These are phyloP conservation scores for Vandiemenella viatica DNA, from an alignment of 2,888 invertebrate genomes.

Conservation along the genomic window DNA sequence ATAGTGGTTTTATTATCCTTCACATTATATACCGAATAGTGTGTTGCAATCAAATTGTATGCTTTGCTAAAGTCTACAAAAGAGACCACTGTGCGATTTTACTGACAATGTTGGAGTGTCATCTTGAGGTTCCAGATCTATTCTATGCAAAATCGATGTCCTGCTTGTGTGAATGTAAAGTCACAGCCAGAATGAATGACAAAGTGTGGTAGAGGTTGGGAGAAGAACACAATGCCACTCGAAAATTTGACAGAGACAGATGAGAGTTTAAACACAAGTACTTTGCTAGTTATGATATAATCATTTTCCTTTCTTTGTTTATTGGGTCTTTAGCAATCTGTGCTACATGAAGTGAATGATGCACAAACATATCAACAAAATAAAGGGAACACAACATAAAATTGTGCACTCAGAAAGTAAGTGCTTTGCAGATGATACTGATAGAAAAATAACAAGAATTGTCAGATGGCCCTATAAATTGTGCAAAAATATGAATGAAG, in stretches of 20 bases:
- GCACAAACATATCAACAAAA: conserved; percentile 14
- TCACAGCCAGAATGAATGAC: no score
- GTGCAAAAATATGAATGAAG: neutral
- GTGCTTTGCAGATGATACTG: neutral
- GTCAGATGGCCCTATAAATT: neutral
- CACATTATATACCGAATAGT: no score
- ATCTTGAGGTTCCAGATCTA: no score
- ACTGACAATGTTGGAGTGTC: no score
- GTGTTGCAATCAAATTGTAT: no score
- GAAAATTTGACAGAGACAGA: neutral
- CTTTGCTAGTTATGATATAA: conserved; percentile 9
- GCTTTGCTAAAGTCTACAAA: no score
- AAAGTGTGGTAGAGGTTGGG: no score
- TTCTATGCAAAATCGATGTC: no score
- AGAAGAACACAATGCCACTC: no score
- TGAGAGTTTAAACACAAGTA: conserved; percentile 14
- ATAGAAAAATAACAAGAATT: neutral
- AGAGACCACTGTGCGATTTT: no score
- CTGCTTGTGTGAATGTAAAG: no score
- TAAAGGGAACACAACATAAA: conserved; percentile 5
- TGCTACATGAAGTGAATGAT: neutral
- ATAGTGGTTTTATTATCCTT: no score
- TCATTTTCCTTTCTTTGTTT: neutral
- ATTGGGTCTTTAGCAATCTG: neutral
- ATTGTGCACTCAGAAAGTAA: conserved; percentile 8